phyloP scores from a whole-genome alignment of 1,140 invertebrate genomes.

The Drosophila varians region DNA sequence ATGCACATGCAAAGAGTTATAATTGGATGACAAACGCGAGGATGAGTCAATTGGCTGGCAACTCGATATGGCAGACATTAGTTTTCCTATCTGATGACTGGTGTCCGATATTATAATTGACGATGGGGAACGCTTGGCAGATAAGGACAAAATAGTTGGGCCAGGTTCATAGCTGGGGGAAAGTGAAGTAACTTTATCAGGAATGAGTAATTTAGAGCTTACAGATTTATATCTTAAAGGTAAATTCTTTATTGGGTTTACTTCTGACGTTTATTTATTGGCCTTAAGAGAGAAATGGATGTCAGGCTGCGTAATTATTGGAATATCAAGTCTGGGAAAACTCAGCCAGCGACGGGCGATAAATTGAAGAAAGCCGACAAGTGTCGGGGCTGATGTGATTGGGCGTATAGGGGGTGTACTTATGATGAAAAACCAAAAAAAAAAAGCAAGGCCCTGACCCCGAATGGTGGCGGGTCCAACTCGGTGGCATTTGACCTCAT shows the following conservation, averaged over 20 bases:
- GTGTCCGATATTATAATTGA: conserved; percentile 12
- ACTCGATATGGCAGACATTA: conserved; percentile 11
- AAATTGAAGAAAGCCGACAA: conserved; percentile 52
- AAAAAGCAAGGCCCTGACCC: conserved; percentile 32
- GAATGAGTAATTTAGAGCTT: background rate
- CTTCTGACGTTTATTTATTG: conserved; percentile 27
- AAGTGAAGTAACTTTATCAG: background rate
- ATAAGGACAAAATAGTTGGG: background rate
- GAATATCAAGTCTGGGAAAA: conserved; percentile 37
- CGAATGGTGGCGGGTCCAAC: background rate
- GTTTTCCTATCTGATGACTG: conserved; percentile 11
- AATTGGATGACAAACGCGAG: conserved; percentile 20
- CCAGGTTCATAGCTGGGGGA: background rate
- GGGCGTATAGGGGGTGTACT: too few relatives aligned
- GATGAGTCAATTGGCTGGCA: conserved; percentile 7
- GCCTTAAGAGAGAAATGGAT: conserved; percentile 35
- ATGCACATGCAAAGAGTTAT: background rate
- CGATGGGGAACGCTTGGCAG: background rate
- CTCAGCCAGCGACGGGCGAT: conserved; percentile 31
- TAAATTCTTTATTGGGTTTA: background rate
- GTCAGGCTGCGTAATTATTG: conserved; percentile 41
- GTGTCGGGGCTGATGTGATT: conserved; percentile 10
- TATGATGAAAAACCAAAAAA: background rate
- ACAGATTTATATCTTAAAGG: background rate
- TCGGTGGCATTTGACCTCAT: conserved; percentile 59